These are phyloP conservation scores for Tenthredo mesomela DNA, from an alignment of 2,888 invertebrate genomes.

Conservation along the genomic window DNA sequence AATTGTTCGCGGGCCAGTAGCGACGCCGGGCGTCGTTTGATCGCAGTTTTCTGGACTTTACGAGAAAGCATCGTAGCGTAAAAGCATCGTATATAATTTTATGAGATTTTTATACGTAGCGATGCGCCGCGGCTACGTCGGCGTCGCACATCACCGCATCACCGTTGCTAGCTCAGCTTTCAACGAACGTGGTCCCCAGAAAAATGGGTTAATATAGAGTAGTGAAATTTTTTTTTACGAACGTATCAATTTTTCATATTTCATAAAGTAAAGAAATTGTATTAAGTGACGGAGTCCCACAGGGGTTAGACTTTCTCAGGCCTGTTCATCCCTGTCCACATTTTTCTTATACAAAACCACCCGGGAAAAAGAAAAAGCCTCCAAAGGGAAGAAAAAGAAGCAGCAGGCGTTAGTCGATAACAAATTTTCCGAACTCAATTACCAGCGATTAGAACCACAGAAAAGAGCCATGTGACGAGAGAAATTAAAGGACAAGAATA, in stretches of 20 bases:
- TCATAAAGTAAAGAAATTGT: constrained; percentile 36
- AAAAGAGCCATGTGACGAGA: not conserved
- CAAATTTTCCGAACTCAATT: not conserved
- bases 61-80: constrained; percentile 51
- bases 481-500: constrained; percentile 12
- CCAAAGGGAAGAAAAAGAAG: not conserved
- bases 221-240: constrained; percentile 28
- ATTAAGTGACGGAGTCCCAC: not conserved
- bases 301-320: not conserved
- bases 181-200: not conserved
- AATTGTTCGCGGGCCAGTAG: constrained; percentile 47
- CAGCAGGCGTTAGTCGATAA: not conserved
- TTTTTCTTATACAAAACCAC: not conserved
- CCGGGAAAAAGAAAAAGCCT: not conserved
- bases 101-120: constrained; percentile 49
- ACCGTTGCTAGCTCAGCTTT: constrained; percentile 36
- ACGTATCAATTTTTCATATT: constrained; percentile 48
- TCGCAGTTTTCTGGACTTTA: constrained; percentile 50
- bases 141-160: not conserved
- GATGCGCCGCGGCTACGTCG: not conserved
- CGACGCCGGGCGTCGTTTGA: constrained; percentile 43
- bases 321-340: not conserved
- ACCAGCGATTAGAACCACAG: not conserved
- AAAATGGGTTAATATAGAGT: constrained; percentile 48
- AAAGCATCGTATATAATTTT: constrained; percentile 53